A percentile compares a stretch with the other conserved stretches of the same genome.
These are phyloP conservation scores for Hipposideros larvatus DNA, from an alignment of 2,797 vertebrate genomes.

Conservation along the genomic window DNA sequence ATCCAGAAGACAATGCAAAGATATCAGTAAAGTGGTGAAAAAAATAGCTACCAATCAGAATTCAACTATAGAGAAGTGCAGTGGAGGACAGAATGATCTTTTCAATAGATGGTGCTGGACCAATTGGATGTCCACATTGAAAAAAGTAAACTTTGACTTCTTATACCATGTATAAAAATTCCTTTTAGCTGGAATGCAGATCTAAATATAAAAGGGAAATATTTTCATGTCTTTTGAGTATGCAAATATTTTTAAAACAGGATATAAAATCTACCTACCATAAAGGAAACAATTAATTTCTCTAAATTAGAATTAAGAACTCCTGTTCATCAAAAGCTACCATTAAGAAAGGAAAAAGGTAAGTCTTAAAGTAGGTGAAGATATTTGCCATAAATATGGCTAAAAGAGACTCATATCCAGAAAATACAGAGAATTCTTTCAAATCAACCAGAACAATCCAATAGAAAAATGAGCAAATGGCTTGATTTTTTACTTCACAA, in stretches of 20 bases:
- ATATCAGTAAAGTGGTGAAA: neutral
- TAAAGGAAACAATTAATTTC: neutral
- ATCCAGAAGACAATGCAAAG: neutral
- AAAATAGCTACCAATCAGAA: slow-evolving; percentile 8
- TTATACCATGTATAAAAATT: neutral
- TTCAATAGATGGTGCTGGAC: neutral
- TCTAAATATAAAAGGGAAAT: slow-evolving; percentile 15
- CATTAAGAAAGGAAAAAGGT: slow-evolving; percentile 3
- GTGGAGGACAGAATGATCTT: neutral
- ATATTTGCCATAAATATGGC: neutral
- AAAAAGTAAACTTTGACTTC: neutral
- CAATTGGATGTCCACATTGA: neutral
- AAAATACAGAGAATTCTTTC: slow-evolving; percentile 2
- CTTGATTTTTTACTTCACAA: neutral
- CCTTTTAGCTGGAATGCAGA: neutral
- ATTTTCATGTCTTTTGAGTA: neutral
- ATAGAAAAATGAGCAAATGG: slow-evolving; percentile 7
- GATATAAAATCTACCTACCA: neutral
- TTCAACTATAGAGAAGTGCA: neutral
- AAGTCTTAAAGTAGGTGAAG: neutral
- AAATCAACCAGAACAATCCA: neutral
- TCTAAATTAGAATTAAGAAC: slow-evolving; percentile 29
- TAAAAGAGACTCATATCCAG: neutral
- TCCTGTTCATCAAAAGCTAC: neutral
- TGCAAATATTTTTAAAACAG: neutral